Base-by-base conservation (phyloP, 2,797 vertebrate species). In the Microchirus variegatus region DNA sequence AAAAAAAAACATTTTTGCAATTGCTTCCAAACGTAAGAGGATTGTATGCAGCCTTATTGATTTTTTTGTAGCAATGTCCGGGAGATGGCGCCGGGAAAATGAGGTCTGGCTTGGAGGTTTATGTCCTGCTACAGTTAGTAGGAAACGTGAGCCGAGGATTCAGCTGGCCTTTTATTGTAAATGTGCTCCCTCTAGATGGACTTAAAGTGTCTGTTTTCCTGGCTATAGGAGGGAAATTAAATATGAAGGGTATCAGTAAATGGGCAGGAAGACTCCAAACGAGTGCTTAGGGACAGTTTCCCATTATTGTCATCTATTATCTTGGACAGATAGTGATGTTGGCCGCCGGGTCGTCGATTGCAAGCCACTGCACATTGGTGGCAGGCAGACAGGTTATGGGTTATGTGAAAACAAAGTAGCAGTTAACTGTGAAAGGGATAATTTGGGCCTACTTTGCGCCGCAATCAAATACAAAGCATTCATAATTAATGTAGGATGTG, bases 21-120 rank as follows among this genome's bases (percentile, higher is more conserved):
- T 74, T 61, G 66, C 81, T 81, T 78, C 75, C 67, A 81, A 90
- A 84, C 73, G 86, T 84, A 87, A 90, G 82, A 83, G 81, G 89
- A 86, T 82, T 81, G 75, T 78, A 82, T 79, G 85, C 83, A 83
- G 84, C 78, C 84, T 78, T 92, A 93, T 93, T 92, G 92, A 93
- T 94, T 92, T 91, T 77, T 79, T 73, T 18, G 79, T 67, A 77
- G 83, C 83, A 67, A 80, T 83, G 86, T 90, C 82, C 85, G 68
- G 80, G 81, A 82, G 86, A 89, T 90, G 93, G 93, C 91, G 92
- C 92, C 91, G 80, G 63, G 84, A 91, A 92, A 92, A 92, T 92
- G 89, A 92, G 87, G 87, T 90, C 89, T 92, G 89, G 85, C 84
- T 87, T 60, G 84, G 82, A 91, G 91, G 87, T 94, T 93, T 93